These are phyloP conservation scores for Lasiommata megera DNA, from an alignment of 2,888 invertebrate genomes.

Conservation along the genomic window DNA sequence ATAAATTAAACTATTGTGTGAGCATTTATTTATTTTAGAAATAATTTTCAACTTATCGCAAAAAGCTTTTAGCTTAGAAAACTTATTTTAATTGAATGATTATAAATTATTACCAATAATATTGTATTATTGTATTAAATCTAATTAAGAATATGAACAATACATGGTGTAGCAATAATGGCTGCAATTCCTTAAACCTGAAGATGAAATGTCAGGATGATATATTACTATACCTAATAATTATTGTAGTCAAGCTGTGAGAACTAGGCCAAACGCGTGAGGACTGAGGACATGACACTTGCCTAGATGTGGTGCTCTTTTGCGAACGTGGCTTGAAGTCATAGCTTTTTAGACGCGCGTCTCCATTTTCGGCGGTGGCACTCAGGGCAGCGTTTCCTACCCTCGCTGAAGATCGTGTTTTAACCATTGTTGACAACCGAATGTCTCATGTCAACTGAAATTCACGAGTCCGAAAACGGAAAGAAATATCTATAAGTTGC, in stretches of 20 bases:
- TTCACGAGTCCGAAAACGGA: slow-evolving; percentile 74
- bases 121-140: too few species aligned
- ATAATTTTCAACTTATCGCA: too few species aligned
- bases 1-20: too few species aligned
- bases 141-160: too few species aligned
- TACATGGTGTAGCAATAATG: too few species aligned
- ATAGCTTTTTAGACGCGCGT: slow-evolving; percentile 64
- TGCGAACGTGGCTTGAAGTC: slow-evolving; percentile 70
- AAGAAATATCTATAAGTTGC: slow-evolving; percentile 58
- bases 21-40: too few species aligned
- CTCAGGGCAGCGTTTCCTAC: slow-evolving; percentile 69
- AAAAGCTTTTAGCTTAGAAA: too few species aligned
- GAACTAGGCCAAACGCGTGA: slow-evolving; percentile 86
- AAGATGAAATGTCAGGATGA: slow-evolving; percentile 19
- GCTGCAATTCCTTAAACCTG: neutral
- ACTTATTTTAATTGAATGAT: too few species aligned
- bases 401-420: slow-evolving; percentile 80
- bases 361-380: slow-evolving; percentile 71
- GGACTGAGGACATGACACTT: slow-evolving; percentile 62
- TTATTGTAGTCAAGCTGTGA: slow-evolving; percentile 44
- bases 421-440: slow-evolving; percentile 80
- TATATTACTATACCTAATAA: slow-evolving; percentile 4
- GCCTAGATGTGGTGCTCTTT: slow-evolving; percentile 68
- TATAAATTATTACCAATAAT: too few species aligned
- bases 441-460: slow-evolving; percentile 81